A percentile compares a stretch with the other conserved stretches of the same genome.
phyloP scores from a whole-genome alignment of 2,113 vertebrate genomes.

The Copsychus sechellarum region DNA sequence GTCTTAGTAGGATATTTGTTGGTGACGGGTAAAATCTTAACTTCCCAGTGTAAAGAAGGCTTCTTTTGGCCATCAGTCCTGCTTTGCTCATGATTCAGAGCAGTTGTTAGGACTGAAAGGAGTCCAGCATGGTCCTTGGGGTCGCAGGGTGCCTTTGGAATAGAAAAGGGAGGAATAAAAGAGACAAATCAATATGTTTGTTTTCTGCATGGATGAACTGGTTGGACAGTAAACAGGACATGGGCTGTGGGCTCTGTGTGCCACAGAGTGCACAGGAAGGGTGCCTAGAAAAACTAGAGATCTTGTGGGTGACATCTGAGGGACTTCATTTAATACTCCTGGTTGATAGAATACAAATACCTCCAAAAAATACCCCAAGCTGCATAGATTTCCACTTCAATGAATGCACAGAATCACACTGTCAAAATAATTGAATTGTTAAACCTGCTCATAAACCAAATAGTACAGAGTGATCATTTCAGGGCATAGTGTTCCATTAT shows the following conservation, averaged over 20 bases:
- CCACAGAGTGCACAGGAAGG: too few relatives aligned
- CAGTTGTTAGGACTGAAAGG: not conserved
- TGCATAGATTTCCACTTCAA: not conserved
- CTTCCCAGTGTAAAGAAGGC: not conserved
- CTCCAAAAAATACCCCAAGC: not conserved
- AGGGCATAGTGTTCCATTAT: not conserved
- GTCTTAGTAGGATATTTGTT: not conserved
- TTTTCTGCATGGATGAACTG: not conserved
- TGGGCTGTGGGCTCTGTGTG: not conserved
- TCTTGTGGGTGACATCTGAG: not conserved
- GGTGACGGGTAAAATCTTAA: not conserved
- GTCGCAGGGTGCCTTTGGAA: not conserved
- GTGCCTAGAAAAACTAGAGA: not conserved
- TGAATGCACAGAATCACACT: not conserved
- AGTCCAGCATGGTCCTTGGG: not conserved
- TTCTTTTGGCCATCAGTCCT: not conserved
- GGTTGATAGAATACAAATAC: not conserved
- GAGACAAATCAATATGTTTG: not conserved
- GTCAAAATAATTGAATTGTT: not conserved
- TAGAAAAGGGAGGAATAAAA: not conserved
- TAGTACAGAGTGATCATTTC: not conserved
- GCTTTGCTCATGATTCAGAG: not conserved
- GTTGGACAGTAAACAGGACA: accelerated
- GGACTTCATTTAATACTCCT: not conserved
- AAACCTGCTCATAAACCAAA: not conserved